Base-by-base conservation (phyloP, 2,113 vertebrate species). In the Platichthys flesus region DNA sequence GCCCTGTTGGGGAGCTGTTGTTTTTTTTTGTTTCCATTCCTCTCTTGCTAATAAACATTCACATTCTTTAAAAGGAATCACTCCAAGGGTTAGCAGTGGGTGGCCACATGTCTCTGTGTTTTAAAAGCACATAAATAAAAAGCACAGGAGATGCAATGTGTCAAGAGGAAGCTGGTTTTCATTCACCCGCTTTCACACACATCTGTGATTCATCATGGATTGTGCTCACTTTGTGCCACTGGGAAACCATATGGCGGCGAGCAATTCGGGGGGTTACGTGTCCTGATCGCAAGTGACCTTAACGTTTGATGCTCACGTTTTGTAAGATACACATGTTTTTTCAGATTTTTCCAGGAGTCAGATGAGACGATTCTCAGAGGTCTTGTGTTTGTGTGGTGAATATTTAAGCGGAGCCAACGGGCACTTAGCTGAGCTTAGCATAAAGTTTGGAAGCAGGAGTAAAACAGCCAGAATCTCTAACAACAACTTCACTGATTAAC, bases 31-130 rank as follows among this genome's bases (percentile, higher is more conserved):
- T 35, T 37, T 83, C 78, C 75, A 2, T 65, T 79, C 18, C 35
- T 14, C 51, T 76, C 61, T 52, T 63, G 61, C 64, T 82, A 71
- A 81, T 83, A 85, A 88, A 88, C 78, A 81, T 31, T 20, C 4
- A 62, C 63, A 85, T 85, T n/a, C 51, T 54, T 54, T 54, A 8
- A 54, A n/a, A n/a, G 51, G 51, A 54, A 21, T 21, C 12, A 68
- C 47, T 54, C 20, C 16, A 7, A 63, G 42, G 31, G 57, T 58
- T n/a, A 58, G n/a, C 16, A 54, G 47, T 81, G 79, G 84, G 79
- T 86, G 86, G 85, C 72, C 60, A 6, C 58, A 8, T 42, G 31
- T 47, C 21, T 74, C 61, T 45, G 47, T 56, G 28, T 63, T 42
- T 75, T 58, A 59, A 51, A 21, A 61, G 28, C 7, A 16, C 57